Evolutionary conservation across 2,888 invertebrate species (phyloP), one percentile per base, ranked within the genome.

Genomic region (Trissonchulus sp.): DNA sequence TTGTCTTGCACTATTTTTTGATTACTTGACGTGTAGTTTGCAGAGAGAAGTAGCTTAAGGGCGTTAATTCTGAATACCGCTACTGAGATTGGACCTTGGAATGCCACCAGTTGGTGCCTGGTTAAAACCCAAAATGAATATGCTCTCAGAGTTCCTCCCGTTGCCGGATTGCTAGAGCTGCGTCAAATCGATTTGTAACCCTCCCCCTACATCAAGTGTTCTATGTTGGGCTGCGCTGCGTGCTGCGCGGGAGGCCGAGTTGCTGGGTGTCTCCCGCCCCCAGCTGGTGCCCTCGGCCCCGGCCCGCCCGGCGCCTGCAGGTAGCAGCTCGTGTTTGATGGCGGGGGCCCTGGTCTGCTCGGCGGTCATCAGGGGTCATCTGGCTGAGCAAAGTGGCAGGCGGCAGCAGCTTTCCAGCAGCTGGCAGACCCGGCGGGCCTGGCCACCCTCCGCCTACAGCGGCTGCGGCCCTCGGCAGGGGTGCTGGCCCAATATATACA

Each of bases 351-450:
- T 83, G 2, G 63, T 79, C 0, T 80, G 79, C 69, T 80, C 82
- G 28, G 15, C 80, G 28, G 73, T 78, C 48, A 85, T 81, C 82
- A 73, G 73, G 74, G 1, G 81, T 80, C 2, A 85, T 85, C 34
- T 84, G 80, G 75, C 77, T 79, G 75, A 84, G 83, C 79, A 86
- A 86, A 78, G 77, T 81, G n/a, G 35, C 33, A 8, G n/a, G 80
- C 18, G 80, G 81, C 35, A 83, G 75, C 78, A 79, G 8, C 86
- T 86, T 78, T 83, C 85, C 75, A 83, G 82, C 28, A 79, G 83
- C 1, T 85, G 85, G 85, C 85, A 86, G 84, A 84, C 2, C 75
- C 81, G n/a, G 37, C 84, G 28, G 86, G 86, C 1, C 36, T 83
- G 0, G 78, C 79, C 23, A 83, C 84, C 0, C 76, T 85, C 31